These are phyloP conservation scores for Odontamblyopus lacepedii DNA, from an alignment of 2,797 vertebrate species.

Conservation along the genomic window DNA sequence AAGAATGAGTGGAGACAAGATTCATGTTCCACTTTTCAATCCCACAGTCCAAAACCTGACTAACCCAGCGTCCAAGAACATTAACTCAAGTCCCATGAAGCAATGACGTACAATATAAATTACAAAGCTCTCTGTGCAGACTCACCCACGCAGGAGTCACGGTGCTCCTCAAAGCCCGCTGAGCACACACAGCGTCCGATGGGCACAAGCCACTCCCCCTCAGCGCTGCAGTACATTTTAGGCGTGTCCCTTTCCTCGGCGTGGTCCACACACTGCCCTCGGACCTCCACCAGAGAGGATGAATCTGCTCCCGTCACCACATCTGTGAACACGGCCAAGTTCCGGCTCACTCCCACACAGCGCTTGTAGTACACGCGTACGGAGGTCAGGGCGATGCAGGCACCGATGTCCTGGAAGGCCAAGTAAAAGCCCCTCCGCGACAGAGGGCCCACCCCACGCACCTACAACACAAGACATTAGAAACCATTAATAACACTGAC, in stretches of 20 bases:
- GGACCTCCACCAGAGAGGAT: constrained; percentile 93
- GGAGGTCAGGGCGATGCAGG: constrained; percentile 93
- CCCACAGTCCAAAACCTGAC: too few species aligned
- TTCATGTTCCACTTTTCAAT: too few species aligned
- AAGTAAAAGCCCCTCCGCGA: constrained; percentile 90
- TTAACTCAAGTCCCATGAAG: too few species aligned
- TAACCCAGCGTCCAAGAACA: too few species aligned
- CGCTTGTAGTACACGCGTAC: constrained; percentile 95
- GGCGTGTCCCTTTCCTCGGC: constrained; percentile 95
- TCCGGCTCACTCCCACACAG: constrained; percentile 88
- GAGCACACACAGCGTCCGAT: constrained; percentile 96
- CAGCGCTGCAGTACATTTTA: constrained; percentile 98
- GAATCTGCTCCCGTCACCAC: constrained; percentile 95
- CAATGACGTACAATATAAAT: too few species aligned
- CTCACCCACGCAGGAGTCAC: constrained; percentile 92
- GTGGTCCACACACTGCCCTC: constrained; percentile 92
- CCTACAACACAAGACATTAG: constrained; percentile 45
- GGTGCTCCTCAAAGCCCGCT: constrained; percentile 89
- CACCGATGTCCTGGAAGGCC: constrained; percentile 96
- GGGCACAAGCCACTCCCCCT: constrained; percentile 97
- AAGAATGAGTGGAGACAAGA: too few species aligned
- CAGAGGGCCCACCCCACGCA: constrained; percentile 89
- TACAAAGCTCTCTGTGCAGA: not conserved
- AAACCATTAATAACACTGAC: not conserved
- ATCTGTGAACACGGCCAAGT: constrained; percentile 92